Evolutionary conservation across 2,113 vertebrate species (phyloP).

Genomic region (Zootoca vivipara): DNA sequence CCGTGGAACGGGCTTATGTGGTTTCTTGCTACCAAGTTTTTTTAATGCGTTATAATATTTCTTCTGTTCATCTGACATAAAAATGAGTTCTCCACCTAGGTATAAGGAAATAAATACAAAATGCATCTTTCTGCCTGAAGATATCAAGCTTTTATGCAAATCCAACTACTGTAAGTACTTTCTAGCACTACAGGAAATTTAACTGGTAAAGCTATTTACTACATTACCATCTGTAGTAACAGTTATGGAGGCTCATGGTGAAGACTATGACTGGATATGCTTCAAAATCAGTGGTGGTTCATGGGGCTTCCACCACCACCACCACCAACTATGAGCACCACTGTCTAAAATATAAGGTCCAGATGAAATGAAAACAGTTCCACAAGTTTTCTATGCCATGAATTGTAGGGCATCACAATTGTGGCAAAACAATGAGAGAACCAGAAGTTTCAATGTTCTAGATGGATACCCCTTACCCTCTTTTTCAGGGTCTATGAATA

Average conservation of each 20-base stretch:
- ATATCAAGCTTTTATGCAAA: background rate
- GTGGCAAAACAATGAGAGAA: background rate
- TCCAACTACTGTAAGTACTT: background rate
- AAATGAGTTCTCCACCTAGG: constrained; percentile 96
- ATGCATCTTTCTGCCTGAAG: background rate
- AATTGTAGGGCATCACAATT: background rate
- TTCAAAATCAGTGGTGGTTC: background rate
- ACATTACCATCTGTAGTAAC: background rate
- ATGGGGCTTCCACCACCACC: no score
- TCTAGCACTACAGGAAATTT: background rate
- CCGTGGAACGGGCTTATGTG: constrained; percentile 91
- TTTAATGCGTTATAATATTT: constrained; percentile 98
- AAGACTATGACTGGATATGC: background rate
- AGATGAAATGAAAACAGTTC: background rate
- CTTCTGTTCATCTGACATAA: constrained; percentile 97
- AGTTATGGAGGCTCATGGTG: background rate
- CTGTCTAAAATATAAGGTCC: background rate
- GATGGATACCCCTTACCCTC: background rate
- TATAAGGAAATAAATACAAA: constrained; percentile 65
- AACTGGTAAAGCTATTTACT: background rate
- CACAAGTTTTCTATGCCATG: background rate
- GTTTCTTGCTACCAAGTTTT: constrained; percentile 95
- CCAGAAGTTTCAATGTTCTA: no score
- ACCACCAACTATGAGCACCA: no score
- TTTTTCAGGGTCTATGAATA: background rate